Conservation (phyloP, 2,888 invertebrate genomes). For the Xestia xanthographa region DNA sequence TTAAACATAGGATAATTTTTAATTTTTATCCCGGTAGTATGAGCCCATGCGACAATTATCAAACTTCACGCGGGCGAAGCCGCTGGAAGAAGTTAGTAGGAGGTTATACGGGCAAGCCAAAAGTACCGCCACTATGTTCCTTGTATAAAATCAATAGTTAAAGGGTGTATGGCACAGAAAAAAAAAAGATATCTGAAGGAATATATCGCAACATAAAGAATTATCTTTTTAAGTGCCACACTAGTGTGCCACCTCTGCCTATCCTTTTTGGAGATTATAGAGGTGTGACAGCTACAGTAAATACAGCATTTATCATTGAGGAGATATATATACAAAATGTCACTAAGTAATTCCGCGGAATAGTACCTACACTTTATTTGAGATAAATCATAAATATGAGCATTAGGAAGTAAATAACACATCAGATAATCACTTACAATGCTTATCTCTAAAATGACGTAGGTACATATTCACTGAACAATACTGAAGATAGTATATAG, state of each 20-base stretch:
- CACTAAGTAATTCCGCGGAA: constrained; percentile 23
- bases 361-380: constrained; percentile 21
- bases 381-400: constrained; percentile 14
- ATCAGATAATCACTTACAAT: background rate
- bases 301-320: constrained; percentile 29
- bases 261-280: background rate
- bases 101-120: too few relatives aligned
- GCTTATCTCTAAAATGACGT: constrained; percentile 34
- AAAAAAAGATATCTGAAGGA: background rate
- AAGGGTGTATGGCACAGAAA: too few relatives aligned
- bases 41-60: too few relatives aligned
- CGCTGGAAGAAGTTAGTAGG: too few relatives aligned
- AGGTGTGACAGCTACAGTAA: constrained; percentile 16
- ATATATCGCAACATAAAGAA: background rate
- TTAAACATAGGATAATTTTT: too few relatives aligned
- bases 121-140: background rate
- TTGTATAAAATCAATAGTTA: too few relatives aligned
- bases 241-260: background rate
- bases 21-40: too few relatives aligned
- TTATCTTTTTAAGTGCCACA: background rate
- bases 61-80: too few relatives aligned
- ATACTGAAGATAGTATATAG: constrained; percentile 1
- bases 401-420: constrained; percentile 23
- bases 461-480: background rate
- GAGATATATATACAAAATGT: constrained; percentile 4